phyloP scores from a whole-genome alignment of 2,113 vertebrate species.

The Trochalopteron elliotii region DNA sequence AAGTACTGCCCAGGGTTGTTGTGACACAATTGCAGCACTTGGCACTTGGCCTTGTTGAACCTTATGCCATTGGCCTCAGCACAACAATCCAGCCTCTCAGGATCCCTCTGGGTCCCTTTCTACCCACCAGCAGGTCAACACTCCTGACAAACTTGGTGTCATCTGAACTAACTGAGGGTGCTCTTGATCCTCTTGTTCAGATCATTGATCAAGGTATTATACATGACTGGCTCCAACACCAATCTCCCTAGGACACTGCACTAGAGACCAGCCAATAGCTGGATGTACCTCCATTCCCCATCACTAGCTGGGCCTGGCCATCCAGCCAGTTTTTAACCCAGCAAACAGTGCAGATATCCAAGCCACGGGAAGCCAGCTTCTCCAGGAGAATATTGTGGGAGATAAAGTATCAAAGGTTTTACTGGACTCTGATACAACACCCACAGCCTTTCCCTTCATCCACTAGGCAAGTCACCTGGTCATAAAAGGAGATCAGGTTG shows the following conservation, averaged over 20 bases:
- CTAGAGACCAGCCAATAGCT: neutral
- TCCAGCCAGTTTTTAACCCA: neutral
- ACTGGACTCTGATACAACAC: no score
- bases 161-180: neutral
- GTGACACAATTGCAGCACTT: neutral
- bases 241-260: rapidly evolving
- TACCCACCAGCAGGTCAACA: neutral
- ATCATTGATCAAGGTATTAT: no score
- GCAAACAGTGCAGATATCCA: neutral
- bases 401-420: neutral
- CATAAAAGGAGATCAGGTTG: neutral
- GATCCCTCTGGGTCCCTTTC: neutral
- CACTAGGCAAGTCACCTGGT: neutral
- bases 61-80: neutral
- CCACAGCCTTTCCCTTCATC: neutral
- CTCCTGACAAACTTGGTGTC: neutral
- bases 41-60: no score
- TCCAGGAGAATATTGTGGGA: neutral
- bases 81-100: neutral
- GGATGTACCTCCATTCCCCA: neutral
- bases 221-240: rapidly evolving
- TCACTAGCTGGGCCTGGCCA: neutral
- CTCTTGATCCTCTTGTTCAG: neutral
- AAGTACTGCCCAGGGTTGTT: rapidly evolving
- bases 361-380: neutral